Percentiles rank a stretch among this genome's conserved stretches.
phyloP scores from a whole-genome alignment of 2,888 invertebrate genomes.

The Lochmaea capreae region DNA sequence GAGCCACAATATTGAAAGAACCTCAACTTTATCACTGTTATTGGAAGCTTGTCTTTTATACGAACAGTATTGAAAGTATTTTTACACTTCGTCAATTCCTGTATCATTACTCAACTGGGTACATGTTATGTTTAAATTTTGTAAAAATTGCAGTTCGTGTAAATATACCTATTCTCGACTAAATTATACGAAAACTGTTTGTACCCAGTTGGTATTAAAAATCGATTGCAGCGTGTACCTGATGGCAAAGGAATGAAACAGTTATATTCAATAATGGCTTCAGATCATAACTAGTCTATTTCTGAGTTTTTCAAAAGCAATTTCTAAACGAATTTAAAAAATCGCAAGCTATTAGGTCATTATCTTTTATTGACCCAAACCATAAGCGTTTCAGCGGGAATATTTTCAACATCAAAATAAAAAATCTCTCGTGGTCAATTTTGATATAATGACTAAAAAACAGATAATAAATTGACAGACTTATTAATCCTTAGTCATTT shows the following conservation, averaged over 20 bases:
- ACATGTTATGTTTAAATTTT: slow-evolving; percentile 3
- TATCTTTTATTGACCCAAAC: neutral
- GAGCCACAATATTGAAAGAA: too few relatives aligned
- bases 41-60: neutral
- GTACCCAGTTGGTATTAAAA: slow-evolving; percentile 8
- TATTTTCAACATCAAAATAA: neutral
- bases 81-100: neutral
- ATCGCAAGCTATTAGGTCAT: neutral
- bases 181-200: slow-evolving; percentile 11
- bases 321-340: neutral
- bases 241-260: slow-evolving; percentile 19
- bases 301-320: neutral
- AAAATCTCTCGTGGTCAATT: too few relatives aligned
- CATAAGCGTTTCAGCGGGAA: neutral
- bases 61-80: neutral
- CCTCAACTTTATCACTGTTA: neutral
- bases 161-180: neutral
- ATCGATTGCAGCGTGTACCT: slow-evolving; percentile 9
- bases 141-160: neutral
- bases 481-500: too few relatives aligned
- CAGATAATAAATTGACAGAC: too few relatives aligned
- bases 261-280: slow-evolving; percentile 11
- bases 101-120: neutral
- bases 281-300: slow-evolving; percentile 11
- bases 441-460: too few relatives aligned